Evolutionary conservation across 2,113 vertebrate species (phyloP).

Genomic region (Scomber japonicus): DNA sequence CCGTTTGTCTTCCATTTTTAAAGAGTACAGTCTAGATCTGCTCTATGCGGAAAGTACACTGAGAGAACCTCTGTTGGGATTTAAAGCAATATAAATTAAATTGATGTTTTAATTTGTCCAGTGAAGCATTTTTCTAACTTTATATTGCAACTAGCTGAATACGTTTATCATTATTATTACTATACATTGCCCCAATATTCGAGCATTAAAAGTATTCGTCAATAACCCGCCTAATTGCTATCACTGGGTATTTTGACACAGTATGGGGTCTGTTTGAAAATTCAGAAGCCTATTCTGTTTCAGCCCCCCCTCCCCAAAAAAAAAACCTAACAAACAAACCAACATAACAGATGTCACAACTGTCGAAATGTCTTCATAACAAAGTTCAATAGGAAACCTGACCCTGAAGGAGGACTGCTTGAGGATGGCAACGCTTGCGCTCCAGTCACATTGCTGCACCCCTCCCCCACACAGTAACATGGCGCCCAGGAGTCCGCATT

Average conservation of each 20-base stretch:
- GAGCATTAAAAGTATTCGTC: not conserved
- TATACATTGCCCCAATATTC: not conserved
- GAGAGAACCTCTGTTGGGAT: too few species aligned
- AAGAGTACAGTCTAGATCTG: too few species aligned
- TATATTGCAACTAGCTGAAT: too few species aligned
- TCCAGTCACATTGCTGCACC: conserved; percentile 68
- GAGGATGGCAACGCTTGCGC: conserved; percentile 52
- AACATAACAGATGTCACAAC: not conserved
- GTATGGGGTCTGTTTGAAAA: not conserved
- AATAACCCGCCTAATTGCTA: conserved; percentile 8
- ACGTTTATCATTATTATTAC: too few species aligned
- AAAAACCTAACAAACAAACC: not conserved
- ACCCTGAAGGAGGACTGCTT: conserved; percentile 6
- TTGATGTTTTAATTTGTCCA: too few species aligned
- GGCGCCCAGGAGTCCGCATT: conserved; percentile 86
- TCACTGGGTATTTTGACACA: not conserved
- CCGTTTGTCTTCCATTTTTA: too few species aligned
- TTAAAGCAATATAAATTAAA: too few species aligned
- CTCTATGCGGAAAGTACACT: too few species aligned
- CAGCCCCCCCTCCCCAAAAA: too few species aligned
- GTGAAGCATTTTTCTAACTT: too few species aligned
- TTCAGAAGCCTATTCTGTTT: too few species aligned
- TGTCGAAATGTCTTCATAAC: not conserved
- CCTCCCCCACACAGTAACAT: conserved; percentile 91
- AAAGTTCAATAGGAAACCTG: conserved; percentile 32